A percentile compares a stretch with the other conserved stretches of the same genome.
Conservation (phyloP, 2,113 vertebrate genomes). For the Catharus minimus region DNA sequence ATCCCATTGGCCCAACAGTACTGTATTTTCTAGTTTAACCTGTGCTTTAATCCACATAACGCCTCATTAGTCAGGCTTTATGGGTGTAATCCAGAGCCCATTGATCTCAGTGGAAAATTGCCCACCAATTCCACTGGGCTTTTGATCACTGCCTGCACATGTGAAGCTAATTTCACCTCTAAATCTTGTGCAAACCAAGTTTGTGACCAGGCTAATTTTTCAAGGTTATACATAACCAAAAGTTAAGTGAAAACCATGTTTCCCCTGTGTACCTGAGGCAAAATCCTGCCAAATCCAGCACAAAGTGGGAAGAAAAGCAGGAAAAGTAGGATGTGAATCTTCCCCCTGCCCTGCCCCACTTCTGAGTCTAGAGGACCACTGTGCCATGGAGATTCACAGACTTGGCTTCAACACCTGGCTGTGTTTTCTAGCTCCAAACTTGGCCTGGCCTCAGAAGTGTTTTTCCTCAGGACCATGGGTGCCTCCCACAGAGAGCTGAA, state of each 20-base stretch:
- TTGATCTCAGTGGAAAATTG: slow-evolving; percentile 41
- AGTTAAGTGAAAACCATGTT: neutral
- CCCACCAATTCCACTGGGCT: neutral
- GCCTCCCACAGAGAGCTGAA: slow-evolving; percentile 50
- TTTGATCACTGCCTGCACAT: neutral
- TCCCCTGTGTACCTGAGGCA: neutral
- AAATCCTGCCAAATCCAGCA: neutral
- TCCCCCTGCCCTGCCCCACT: neutral
- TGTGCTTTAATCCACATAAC: slow-evolving; percentile 32
- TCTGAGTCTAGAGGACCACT: neutral
- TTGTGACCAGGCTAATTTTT: neutral
- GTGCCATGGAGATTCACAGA: slow-evolving; percentile 9
- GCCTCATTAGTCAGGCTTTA: slow-evolving; percentile 15
- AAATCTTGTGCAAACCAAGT: slow-evolving; percentile 12
- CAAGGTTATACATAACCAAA: neutral
- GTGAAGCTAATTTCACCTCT: slow-evolving; percentile 22
- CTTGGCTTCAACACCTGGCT: slow-evolving; percentile 32
- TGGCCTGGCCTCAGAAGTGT: slow-evolving; percentile 7
- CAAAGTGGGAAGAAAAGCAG: neutral
- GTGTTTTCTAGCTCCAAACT: neutral
- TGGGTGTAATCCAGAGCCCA: slow-evolving; percentile 36
- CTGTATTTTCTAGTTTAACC: slow-evolving; percentile 19
- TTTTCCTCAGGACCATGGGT: slow-evolving; percentile 23
- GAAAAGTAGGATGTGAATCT: neutral
- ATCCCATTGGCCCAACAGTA: slow-evolving; percentile 8